Evolutionary conservation across 2,113 vertebrate genomes (phyloP), one percentile per base, ranked within the genome.

Genomic region (Gallinago undulata): DNA sequence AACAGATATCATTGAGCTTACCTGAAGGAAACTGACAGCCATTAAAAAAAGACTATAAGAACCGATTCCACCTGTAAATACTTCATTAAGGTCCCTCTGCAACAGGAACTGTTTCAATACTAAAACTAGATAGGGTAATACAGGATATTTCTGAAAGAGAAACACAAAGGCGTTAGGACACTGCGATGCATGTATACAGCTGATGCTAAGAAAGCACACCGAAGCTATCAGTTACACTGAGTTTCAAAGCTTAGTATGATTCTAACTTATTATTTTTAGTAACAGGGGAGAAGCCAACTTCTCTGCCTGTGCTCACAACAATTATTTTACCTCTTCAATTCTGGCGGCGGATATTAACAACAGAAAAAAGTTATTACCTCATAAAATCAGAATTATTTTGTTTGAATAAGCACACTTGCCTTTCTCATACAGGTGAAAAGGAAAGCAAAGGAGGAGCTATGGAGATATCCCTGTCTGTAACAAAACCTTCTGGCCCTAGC

Each of bases 31-130:
- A 97, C 99, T 99, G 96, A 99, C 99, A 69, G 99, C 99, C 99
- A 99, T 99, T 96, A 99, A 98, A 97, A 99, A 99, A 82, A 99
- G 99, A 98, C 99, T 99, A 63, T 99, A 99, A 94, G 99, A 99
- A 83, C 99, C 99, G 8, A 99, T 99, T 94, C 99, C 99, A 72
- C 99, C 99, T 6, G 99, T 99, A 93, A 99, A 99, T 87, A 99
- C 99, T 97, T 99, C 99, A 79, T 99, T 99, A 84, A 99, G 99
- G 92, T 99, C 99, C 97, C 99, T 98, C 97, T 99, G 99, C 93
- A 99, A 97, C 70, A 99, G 98, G 98, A 99, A 99, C 97, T 99
- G 99, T 96, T 99, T 99, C 97, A 99, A 98, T 97, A 99, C 99
- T 98, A 99, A 98, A 96, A 99, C 99, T 97, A 99, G 97, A 96